Evolutionary conservation across 2,113 vertebrate genomes (phyloP).

Genomic region (Peromyscus californicus): DNA sequence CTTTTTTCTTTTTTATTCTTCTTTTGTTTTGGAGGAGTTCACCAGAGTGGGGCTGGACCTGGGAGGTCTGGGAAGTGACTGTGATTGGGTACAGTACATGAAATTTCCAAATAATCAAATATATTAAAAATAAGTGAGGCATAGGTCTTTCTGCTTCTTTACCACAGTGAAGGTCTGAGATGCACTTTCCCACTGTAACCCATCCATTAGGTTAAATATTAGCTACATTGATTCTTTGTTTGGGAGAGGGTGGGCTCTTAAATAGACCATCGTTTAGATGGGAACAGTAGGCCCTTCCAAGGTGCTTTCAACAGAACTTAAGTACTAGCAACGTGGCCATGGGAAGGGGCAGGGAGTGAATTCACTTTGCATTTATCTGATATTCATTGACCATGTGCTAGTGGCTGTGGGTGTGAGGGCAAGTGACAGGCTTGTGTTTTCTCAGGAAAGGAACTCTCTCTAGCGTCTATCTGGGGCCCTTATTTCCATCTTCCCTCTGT

Average conservation of each 20-base stretch:
- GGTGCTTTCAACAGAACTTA: background rate
- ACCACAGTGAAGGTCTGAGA: background rate
- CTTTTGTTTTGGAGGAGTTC: background rate
- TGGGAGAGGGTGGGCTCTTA: background rate
- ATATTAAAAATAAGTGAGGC: background rate
- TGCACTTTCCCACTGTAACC: background rate
- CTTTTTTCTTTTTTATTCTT: background rate
- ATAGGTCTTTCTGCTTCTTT: background rate
- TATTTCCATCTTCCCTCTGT: background rate
- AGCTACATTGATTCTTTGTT: conserved; percentile 16
- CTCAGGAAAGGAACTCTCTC: background rate
- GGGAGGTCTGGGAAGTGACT: background rate
- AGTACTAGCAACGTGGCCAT: background rate
- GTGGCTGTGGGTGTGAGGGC: background rate
- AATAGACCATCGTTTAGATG: background rate
- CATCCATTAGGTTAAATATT: background rate
- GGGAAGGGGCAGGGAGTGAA: background rate
- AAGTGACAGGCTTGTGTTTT: background rate
- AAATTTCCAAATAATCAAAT: background rate
- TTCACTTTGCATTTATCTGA: background rate
- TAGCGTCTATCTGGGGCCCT: background rate
- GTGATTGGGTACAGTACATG: background rate
- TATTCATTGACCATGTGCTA: background rate
- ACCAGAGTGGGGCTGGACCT: background rate
- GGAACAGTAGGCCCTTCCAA: background rate